Conservation (phyloP, 2,888 invertebrate species). For the Synanthedon tipuliformis region DNA sequence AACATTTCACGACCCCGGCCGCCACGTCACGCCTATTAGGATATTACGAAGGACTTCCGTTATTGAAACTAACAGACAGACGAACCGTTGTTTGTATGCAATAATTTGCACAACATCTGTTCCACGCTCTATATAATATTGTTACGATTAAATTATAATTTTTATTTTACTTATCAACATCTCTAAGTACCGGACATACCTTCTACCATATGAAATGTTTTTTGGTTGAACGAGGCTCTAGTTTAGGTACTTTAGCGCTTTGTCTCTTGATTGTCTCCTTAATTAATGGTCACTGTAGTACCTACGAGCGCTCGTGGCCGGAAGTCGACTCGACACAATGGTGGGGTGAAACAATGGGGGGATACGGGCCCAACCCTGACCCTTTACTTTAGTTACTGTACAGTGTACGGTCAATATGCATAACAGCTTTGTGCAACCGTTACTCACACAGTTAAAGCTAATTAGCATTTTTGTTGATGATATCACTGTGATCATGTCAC, state of each 20-base stretch:
- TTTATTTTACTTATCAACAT: too few relatives aligned
- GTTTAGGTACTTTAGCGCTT: slow-evolving; percentile 10
- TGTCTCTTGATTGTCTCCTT: slow-evolving; percentile 8
- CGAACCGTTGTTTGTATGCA: slow-evolving; percentile 4
- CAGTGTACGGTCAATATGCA: neutral
- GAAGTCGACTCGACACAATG: slow-evolving; percentile 26
- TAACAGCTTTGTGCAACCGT: too few relatives aligned
- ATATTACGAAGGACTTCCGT: slow-evolving; percentile 36
- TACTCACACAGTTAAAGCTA: too few relatives aligned
- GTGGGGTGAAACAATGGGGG: slow-evolving; percentile 19
- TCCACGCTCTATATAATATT: neutral
- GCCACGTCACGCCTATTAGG: slow-evolving; percentile 27
- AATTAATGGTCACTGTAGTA: slow-evolving; percentile 15
- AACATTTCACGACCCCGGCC: slow-evolving; percentile 5
- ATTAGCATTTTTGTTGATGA: too few relatives aligned
- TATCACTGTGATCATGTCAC: too few relatives aligned
- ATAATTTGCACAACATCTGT: slow-evolving; percentile 11
- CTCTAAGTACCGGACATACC: too few relatives aligned
- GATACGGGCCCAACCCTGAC: slow-evolving; percentile 29
- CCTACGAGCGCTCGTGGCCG: slow-evolving; percentile 11
- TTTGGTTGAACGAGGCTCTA: too few relatives aligned
- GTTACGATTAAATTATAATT: neutral
- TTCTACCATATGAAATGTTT: too few relatives aligned
- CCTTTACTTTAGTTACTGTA: slow-evolving; percentile 10
- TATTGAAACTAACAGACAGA: slow-evolving; percentile 11